Evolutionary conservation across 2,888 invertebrate genomes (phyloP), one percentile per base, ranked within the genome.

Genomic region (Shargacucullia verbasci): DNA sequence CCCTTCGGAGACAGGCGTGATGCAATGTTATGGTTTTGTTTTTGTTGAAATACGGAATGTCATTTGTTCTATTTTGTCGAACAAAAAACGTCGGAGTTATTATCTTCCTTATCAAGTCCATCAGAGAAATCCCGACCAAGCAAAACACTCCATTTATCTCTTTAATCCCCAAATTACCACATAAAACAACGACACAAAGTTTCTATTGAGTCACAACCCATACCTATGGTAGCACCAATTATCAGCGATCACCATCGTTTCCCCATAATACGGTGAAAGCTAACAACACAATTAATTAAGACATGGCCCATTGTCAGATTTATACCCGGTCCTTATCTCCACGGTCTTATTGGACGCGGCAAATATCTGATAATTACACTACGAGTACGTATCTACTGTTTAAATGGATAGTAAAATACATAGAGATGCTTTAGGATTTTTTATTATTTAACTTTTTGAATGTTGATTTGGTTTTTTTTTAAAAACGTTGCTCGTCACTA

Each of bases 241-340:
- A 70, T 70, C 70, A 44, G 66, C 33, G 45, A 70, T 66, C 66
- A 65, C 70, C 67, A 85, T 81, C 83, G 70, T 59, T 82, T 78
- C 80, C 80, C 80, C 80, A 80, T 73, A 70, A 54, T 57, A 63
- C 67, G 40, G 53, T 70, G 68, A 70, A 73, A 64, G 62, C 29
- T 59, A 63, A 78, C 80, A 83, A 81, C 80, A 81, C 80, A 83
- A 85, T 86, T 86, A 86, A 86, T 86, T 86, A 85, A 85, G 81
- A 82, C 80, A 75, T 75, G 73, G 74, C 60, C 76, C 59, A 75
- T 78, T 81, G 79, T 79, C 75, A 74, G 81, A 79, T 84, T 82
- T 82, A 80, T 78, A 78, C 78, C 53, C 66, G 56, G 58, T 65
- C 64, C 75, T 76, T 83, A 82, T 82, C 82, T 74, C 12, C 41